Conservation (phyloP, 1,140 invertebrate species). For the Macrobrachium nipponense region DNA sequence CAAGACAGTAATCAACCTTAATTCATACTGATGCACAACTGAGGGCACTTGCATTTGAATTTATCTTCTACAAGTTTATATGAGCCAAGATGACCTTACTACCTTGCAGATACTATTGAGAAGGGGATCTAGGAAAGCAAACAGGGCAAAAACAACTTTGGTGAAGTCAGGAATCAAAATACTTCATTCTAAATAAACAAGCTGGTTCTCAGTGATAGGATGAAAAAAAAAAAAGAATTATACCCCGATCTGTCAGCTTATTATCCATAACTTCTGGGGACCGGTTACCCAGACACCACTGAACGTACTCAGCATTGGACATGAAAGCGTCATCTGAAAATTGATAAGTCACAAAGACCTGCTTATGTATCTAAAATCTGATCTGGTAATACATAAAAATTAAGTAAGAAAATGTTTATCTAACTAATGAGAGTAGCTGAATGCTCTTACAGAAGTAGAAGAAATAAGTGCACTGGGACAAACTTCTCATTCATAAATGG, state of each 20-base stretch:
- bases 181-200: neutral
- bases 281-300: slow-evolving; percentile 87
- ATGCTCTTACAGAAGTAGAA: no score
- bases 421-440: no score
- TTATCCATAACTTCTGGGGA: slow-evolving; percentile 85
- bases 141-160: neutral
- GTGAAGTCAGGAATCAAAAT: neutral
- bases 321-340: slow-evolving; percentile 66
- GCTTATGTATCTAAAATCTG: no score
- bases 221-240: neutral
- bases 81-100: no score
- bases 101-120: no score
- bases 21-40: no score
- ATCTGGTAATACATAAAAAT: neutral
- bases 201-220: slow-evolving; percentile 13
- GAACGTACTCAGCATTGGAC: slow-evolving; percentile 92
- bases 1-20: no score
- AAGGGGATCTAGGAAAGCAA: no score
- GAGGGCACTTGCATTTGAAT: no score
- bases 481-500: no score
- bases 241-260: slow-evolving; percentile 33
- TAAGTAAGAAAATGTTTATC: neutral
- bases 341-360: neutral
- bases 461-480: no score
- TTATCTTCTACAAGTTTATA: no score